Conservation (phyloP, 2,797 vertebrate species). For the Manis pentadactyla region DNA sequence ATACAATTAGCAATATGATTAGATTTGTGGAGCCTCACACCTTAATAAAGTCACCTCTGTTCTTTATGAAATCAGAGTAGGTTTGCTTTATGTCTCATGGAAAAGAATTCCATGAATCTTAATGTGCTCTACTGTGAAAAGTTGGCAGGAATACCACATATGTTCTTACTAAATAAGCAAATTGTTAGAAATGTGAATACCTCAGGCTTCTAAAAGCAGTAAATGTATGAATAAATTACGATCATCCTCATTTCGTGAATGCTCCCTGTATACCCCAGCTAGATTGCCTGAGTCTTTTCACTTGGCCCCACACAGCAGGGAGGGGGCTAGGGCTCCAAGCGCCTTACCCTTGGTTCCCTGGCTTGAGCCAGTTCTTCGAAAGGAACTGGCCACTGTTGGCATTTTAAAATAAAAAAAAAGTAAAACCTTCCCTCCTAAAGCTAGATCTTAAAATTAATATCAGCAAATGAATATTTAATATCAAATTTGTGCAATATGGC, state of each 20-base stretch:
- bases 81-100: not conserved
- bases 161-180: not conserved
- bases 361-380: not conserved
- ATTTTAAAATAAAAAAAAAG: constrained; percentile 47
- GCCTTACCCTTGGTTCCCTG: not conserved
- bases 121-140: constrained; percentile 30
- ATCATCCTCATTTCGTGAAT: not conserved
- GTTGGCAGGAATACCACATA: not conserved
- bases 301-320: not conserved
- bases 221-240: not conserved
- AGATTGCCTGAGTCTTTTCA: not conserved
- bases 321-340: not conserved
- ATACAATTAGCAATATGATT: not conserved
- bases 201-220: not conserved
- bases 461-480: constrained; percentile 34
- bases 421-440: not conserved
- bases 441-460: constrained; percentile 31
- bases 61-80: not conserved
- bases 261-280: not conserved
- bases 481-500: not conserved
- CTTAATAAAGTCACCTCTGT: not conserved
- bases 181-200: not conserved
- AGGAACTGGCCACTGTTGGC: not conserved
- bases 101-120: constrained; percentile 31
- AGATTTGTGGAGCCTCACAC: not conserved